Evolutionary conservation across 2,797 vertebrate genomes (phyloP).

Genomic region (Sebastes diaconus): DNA sequence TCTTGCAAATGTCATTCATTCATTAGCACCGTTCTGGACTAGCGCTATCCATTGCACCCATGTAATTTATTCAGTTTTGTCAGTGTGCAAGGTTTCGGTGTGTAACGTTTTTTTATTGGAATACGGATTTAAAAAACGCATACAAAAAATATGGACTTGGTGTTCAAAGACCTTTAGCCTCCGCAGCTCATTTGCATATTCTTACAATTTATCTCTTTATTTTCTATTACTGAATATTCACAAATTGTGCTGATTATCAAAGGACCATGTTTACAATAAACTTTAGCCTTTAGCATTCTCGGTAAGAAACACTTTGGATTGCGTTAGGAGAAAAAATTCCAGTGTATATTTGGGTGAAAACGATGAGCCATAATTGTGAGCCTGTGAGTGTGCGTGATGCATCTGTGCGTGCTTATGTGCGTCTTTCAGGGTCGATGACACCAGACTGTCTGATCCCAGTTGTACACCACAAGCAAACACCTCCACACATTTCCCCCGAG

Average conservation of each 20-base stretch:
- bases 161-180: background rate
- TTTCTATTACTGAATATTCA: background rate
- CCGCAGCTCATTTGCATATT: background rate
- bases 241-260: background rate
- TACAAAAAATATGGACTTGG: too few species aligned
- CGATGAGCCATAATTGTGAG: background rate
- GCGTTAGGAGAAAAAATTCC: background rate
- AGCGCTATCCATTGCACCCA: too few species aligned
- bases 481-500: slow-evolving; percentile 28
- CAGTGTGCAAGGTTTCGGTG: too few species aligned
- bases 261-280: background rate
- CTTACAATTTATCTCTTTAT: background rate
- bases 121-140: too few species aligned
- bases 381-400: background rate
- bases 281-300: background rate
- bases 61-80: too few species aligned
- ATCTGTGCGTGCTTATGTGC: background rate
- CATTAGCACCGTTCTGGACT: too few species aligned
- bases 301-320: background rate
- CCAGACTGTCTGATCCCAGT: slow-evolving; percentile 8
- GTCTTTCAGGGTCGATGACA: background rate
- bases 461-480: slow-evolving; percentile 38
- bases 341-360: background rate
- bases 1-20: too few species aligned
- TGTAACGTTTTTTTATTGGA: too few species aligned